phyloP scores from a whole-genome alignment of 2,113 vertebrate species.

The Setophaga kirtlandii region DNA sequence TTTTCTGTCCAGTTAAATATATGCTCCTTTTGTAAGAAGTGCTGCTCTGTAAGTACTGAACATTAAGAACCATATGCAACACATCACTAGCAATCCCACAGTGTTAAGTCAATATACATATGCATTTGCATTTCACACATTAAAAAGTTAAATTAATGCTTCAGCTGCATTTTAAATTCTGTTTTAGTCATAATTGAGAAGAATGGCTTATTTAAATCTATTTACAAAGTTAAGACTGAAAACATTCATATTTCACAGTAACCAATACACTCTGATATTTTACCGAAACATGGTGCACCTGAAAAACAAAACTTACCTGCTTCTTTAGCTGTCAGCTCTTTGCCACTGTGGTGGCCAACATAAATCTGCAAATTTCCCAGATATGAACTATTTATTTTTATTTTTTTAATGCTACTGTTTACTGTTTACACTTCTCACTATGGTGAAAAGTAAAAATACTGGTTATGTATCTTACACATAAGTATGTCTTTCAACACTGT shows the following conservation, averaged over 20 bases:
- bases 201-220: not conserved
- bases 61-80: not conserved
- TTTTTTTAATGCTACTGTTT: not conserved
- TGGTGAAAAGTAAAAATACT: not conserved
- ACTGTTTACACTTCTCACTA: not conserved
- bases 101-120: not conserved
- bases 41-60: not conserved
- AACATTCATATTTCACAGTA: not conserved
- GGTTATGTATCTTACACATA: not conserved
- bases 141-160: not conserved
- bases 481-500: not conserved
- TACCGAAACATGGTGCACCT: not conserved
- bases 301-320: not conserved
- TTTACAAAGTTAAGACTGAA: not conserved
- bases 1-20: not conserved
- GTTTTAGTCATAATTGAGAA: not conserved
- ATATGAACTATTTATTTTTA: not conserved
- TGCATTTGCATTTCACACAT: not conserved
- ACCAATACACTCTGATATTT: not conserved
- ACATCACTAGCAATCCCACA: not conserved
- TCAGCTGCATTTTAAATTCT: not conserved
- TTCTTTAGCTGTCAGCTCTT: not conserved
- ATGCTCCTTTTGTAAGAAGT: not conserved
- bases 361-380: not conserved
- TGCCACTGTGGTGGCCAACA: not conserved